Evolutionary conservation across 2,797 vertebrate genomes (phyloP), one percentile per base, ranked within the genome.

Genomic region (Bradypus variegatus): DNA sequence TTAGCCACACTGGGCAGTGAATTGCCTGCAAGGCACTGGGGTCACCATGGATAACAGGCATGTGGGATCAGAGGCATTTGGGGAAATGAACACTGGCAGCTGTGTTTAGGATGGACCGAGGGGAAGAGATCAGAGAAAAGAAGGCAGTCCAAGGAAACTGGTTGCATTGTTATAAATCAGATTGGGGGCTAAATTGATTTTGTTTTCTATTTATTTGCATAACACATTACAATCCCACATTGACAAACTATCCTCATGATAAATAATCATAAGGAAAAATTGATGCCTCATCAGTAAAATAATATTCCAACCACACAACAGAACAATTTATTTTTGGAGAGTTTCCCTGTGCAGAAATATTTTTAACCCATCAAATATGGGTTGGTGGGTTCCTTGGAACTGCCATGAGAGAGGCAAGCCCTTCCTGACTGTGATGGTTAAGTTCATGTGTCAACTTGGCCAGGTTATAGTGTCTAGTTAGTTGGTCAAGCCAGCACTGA

Each of bases 141-240:
- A n/a, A 65, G 33, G n/a, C 7, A 3, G 10, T 38, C 3, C 9
- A 77, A 33, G 16, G 55, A 25, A 23, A 1, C 1, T 0, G 8
- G n/a, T 33, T 6, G 3, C 55, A 5, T 3, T 13, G 3, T 27
- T 76, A 36, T 8, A 16, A 50, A 21, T 33, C 73, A 12, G 6
- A 29, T 15, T 4, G 11, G 67, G 19, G 41, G 29, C 38, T 73
- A 67, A 86, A 18, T 33, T 38, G 48, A 64, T 38, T 50, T 38
- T 73, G n/a, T 41, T 79, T 93, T 62, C 60, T 33, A 29, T 67
- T 58, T 60, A 69, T 38, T 83, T 81, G 55, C 45, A 13, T 23
- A 60, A 36, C 12, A 64, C 50, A 31, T 31, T 36, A 88, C 5
- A 38, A 60, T 58, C 64, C 53, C 50, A 87, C 41, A 41, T 25